Evolutionary conservation across 2,888 invertebrate genomes (phyloP), one percentile per base, ranked within the genome.

Genomic region (Icerya purchasi): DNA sequence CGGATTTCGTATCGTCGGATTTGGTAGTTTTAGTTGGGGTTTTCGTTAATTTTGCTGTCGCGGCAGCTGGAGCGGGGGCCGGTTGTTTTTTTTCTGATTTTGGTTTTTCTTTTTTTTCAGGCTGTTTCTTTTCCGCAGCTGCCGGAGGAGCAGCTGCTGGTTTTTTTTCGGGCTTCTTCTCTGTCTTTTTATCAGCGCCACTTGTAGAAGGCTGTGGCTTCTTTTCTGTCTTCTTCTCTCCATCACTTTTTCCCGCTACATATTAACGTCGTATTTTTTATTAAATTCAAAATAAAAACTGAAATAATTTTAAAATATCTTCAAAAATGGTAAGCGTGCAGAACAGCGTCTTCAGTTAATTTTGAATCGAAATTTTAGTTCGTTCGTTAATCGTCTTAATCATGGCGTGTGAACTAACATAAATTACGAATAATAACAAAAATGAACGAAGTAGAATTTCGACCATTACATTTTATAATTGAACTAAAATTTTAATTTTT

Each of bases 21-120:
- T 63, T 63, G 14, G 67, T 69, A 70, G 76, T 79, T 14, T 68
- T 70, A 0, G 72, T 66, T 5, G 71, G 63, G n/a, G 75, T 70
- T 23, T 73, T 67, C 57, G 72, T 67, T 65, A 78, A 75, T 64
- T 74, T 74, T 67, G 76, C 69, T 56, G 73, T 72, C 2, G 74
- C 70, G 49, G 75, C 71, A 51, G 65, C 59, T 54, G 63, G 61
- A 22, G 62, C 61, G 10, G 65, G 63, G 25, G 64, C 65, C 19
- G 65, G 62, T 51, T 64, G 61, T 61, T 64, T 62, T 53, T 63
- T 62, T 22, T 60, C 60, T 50, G 62, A 22, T 57, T 62, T 62
- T 21, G 60, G 58, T 20, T 62, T 62, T 36, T 61, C 58, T 10
- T 62, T 21, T 58, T 61, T 62, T 58, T 63, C 63, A 50, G 62